Base-by-base conservation (phyloP, 1,140 invertebrate species). In the Maniola jurtina region DNA sequence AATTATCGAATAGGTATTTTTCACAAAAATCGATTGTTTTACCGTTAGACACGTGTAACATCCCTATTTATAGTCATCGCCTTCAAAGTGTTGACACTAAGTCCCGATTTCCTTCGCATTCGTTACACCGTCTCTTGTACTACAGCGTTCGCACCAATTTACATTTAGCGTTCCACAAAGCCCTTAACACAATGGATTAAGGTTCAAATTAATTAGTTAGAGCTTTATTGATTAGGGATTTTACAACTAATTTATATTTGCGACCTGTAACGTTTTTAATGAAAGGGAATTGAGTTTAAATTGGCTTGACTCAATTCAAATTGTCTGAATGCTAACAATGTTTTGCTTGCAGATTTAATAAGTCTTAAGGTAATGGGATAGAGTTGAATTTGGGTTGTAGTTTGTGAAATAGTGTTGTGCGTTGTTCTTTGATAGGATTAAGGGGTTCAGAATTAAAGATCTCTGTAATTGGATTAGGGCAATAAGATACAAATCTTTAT, bases 21-120 rank as follows among this genome's bases (percentile, higher is more conserved):
- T 25, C 25, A 25, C 25, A 25, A 25, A 25, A 25, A 25, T 25
- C 25, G 25, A 45, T 45, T 11, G 42, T 8, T 45, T 45, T 45
- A 6, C 13, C 13, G 5, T 45, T 5, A 11, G 5, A n/a, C 10
- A 25, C 25, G 25, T 25, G 25, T 11, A 5, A 45, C 42, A 13
- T 45, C 71, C 71, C 75, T 76, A 77, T 81, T 80, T 80, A 78
- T 60, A 55, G 50, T 69, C 74, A 73, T 77, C 77, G 72, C 64
- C 75, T 80, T 79, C 85, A 77, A 87, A 84, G 79, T 81, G 84
- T 81, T 84, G 84, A 87, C 83, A 84, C 79, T 85, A 81, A 87
- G 83, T 63, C 79, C 47, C 81, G 78, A 85, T 87, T 87, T 84
- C 77, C 67, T 84, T 81, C 80, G 76, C 66, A 74, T 81, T 80